A percentile compares a stretch with the other conserved stretches of the same genome.
These are phyloP conservation scores for Hippopotamyrus pictus DNA, from an alignment of 2,797 vertebrate genomes.

Conservation along the genomic window DNA sequence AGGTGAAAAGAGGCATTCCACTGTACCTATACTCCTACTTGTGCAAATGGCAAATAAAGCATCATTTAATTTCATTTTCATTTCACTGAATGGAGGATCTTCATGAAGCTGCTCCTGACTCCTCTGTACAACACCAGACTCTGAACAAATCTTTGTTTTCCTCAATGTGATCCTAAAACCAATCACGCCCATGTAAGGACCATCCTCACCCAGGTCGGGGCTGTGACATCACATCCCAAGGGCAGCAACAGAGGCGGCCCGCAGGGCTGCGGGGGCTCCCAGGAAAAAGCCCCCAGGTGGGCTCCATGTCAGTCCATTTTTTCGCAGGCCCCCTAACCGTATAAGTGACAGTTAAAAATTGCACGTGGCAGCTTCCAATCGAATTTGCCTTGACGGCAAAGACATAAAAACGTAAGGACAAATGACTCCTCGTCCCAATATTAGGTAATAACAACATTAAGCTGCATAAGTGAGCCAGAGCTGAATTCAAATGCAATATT, in stretches of 20 bases:
- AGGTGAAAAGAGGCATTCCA: background rate
- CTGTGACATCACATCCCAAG: background rate
- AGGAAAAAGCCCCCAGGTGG: conserved; percentile 62
- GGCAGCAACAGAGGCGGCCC: conserved; percentile 31
- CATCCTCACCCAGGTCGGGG: background rate
- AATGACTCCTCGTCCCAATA: conserved; percentile 91
- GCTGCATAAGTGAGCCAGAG: conserved; percentile 86
- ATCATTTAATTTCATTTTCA: background rate
- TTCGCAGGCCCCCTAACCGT: conserved; percentile 71
- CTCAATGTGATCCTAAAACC: background rate
- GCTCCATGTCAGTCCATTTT: conserved; percentile 62
- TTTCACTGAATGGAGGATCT: background rate
- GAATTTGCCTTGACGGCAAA: conserved; percentile 81
- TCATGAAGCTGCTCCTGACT: background rate
- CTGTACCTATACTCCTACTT: background rate
- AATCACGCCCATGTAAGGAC: background rate
- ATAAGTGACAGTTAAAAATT: conserved; percentile 95
- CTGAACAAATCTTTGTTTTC: background rate
- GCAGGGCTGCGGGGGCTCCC: conserved; percentile 65
- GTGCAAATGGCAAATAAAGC: background rate
- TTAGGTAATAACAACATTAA: conserved; percentile 99
- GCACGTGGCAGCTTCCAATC: conserved; percentile 77
- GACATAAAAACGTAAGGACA: conserved; percentile 87
- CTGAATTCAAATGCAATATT: conserved; percentile 96
- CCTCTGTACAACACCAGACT: background rate